Base-by-base conservation (phyloP, 2,888 invertebrate genomes). In the Elaeidobius kamerunicus region DNA sequence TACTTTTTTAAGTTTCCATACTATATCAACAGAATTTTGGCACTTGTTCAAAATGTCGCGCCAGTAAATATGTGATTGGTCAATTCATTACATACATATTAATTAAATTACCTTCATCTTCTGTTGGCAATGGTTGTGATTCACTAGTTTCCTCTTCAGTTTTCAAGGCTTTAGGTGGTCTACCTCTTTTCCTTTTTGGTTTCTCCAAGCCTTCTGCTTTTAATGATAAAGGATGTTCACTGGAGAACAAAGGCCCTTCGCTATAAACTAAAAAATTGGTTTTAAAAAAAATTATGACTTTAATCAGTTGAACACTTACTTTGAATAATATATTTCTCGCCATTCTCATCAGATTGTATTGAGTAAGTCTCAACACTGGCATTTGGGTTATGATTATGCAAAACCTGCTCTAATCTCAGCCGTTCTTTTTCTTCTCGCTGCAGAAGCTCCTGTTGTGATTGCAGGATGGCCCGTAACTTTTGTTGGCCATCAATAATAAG, bases 401-500 rank as follows among this genome's bases (percentile, higher is more conserved):
- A 59, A 19, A 63, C 70, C 48, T 64, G 63, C 55, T 73, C 69
- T 6, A 73, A 55, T 48, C 70, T 67, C 32, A 66, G 61, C 52
- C 65, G 65, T 51, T 69, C 68, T 43, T 71, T 69, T 57, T 74
- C 74, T 44, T 67, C 67, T 58, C 69, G 71, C 30, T 69, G 67
- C 15, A 74, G 63, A 5, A 64, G 63, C 23, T 75, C 75, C 41
- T 74, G 67, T 65, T 80, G 77, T 38, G 66, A 62, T 60, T 73
- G 74, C 67, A 73, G 75, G 60, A 80, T 65, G 27, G 74, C 72
- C 32, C 78, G 70, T 53, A 81, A 70, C 61, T 77, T 78, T 63
- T 77, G 77, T 71, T 88, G 88, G 1, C 88, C 88, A 64, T 79
- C 79, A 46, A 83, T 76, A 58, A 89, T 80, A 14, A 87, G 72